These are phyloP conservation scores for Caenorhabditis zanzibari DNA, from an alignment of 2,888 invertebrate genomes.

Conservation along the genomic window DNA sequence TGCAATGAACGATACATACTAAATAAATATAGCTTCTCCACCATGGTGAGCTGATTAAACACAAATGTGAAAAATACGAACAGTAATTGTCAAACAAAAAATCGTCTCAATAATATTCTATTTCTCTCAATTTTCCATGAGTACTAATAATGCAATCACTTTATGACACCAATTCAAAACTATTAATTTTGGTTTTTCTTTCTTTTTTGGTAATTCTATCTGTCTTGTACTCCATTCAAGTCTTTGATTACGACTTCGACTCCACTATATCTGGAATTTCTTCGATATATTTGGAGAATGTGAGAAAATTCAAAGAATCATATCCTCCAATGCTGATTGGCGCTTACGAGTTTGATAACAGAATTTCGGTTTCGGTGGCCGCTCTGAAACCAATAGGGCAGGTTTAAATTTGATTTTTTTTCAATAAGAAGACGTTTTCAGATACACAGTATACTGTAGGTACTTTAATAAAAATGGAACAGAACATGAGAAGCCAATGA, in stretches of 20 bases:
- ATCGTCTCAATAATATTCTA: background rate
- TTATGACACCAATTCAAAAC: conserved; percentile 19
- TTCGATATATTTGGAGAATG: conserved; percentile 32
- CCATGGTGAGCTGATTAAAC: conserved; percentile 26
- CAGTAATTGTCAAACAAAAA: background rate
- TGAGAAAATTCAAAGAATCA: conserved; percentile 35
- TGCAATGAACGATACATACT: background rate
- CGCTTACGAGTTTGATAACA: conserved; percentile 22
- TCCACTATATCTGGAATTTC: conserved; percentile 21
- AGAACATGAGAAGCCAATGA: conserved; percentile 36
- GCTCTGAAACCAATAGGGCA: conserved; percentile 54
- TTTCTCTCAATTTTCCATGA: background rate
- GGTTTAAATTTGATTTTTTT: too few relatives aligned
- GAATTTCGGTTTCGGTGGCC: conserved; percentile 49
- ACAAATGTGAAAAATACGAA: conserved; percentile 34
- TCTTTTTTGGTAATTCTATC: conserved; percentile 35
- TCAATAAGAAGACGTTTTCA: conserved; percentile 8
- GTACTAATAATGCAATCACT: background rate
- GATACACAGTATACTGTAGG: conserved; percentile 46
- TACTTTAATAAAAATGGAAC: conserved; percentile 46
- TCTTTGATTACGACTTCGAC: conserved; percentile 22
- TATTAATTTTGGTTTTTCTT: conserved; percentile 6
- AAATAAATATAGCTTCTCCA: conserved; percentile 3
- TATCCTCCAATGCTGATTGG: conserved; percentile 49
- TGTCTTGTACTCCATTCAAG: conserved; percentile 18